Evolutionary conservation across 1,140 invertebrate species (phyloP), one percentile per base, ranked within the genome.

Genomic region (Melipona quadrifasciata): DNA sequence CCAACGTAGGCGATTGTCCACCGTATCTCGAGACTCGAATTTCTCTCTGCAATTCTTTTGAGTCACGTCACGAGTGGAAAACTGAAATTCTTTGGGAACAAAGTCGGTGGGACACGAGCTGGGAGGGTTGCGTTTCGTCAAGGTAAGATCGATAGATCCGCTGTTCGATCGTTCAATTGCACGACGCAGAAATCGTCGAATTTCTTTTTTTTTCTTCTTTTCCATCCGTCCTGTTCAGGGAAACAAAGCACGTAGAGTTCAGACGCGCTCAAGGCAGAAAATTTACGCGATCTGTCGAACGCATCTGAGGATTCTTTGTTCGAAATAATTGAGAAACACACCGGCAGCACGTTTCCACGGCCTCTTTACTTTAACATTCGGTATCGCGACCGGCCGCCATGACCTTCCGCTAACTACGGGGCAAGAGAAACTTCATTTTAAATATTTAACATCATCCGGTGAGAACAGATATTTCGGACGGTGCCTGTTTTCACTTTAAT

Each of bases 281-380:
- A 82, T 87, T 87, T 86, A 86, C 57, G 31, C 71, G 68, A 51
- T 79, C 64, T 55, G 39, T 47, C 34, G 53, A 86, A 87, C 61
- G n/a, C 61, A 53, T 14, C 58, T 8, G 47, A n/a, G 17, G 51
- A 24, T 82, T 27, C 53, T 51, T 72, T 58, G 61, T 86, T 65
- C 73, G 75, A 83, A 73, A 74, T 86, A 73, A 74, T 86, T 86
- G 71, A 74, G 80, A 57, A 75, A 64, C 64, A 78, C 27, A 64
- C 61, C 53, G 79, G 34, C 47, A 34, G 74, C 76, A 79, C 64
- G 75, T 86, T 72, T 77, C 75, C 58, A 34, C 67, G 61, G 77
- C 84, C 39, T 47, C 8, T 47, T 34, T 57, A 78, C 58, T 88
- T 88, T 76, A 87, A 11, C 78, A 51, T 84, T 47, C 47, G 67